A percentile compares a stretch with the other conserved stretches of the same genome.
Evolutionary conservation across 2,888 invertebrate species (phyloP).

Genomic region (Endomychus coccineus): DNA sequence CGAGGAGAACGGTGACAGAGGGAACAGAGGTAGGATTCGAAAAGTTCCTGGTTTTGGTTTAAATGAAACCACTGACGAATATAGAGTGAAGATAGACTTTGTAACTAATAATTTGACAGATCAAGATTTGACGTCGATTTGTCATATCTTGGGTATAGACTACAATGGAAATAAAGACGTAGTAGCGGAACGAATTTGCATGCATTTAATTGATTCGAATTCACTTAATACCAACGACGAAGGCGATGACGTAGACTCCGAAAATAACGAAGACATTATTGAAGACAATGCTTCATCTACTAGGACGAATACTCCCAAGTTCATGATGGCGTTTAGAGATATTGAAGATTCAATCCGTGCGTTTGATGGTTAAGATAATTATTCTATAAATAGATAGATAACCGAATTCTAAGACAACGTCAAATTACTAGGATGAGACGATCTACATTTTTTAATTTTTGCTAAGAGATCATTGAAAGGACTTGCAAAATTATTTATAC

Average conservation of each 20-base stretch:
- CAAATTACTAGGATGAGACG: constrained; percentile 18
- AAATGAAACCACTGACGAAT: constrained; percentile 9
- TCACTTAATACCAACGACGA: not conserved
- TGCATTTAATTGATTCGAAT: constrained; percentile 3
- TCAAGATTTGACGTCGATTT: constrained; percentile 10
- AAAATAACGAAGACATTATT: not conserved
- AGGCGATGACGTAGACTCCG: constrained; percentile 5
- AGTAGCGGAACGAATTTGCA: constrained; percentile 5
- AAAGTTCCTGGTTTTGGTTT: constrained; percentile 8
- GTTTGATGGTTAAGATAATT: constrained; percentile 16
- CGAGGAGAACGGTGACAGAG: constrained; percentile 3
- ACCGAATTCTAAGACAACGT: constrained; percentile 19
- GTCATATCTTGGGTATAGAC: constrained; percentile 2
- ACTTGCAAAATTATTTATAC: constrained; percentile 19
- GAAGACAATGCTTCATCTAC: not conserved
- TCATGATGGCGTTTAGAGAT: constrained; percentile 17
- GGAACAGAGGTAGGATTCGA: constrained; percentile 1
- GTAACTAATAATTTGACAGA: constrained; percentile 1
- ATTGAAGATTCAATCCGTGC: constrained; percentile 18
- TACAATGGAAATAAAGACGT: not conserved
- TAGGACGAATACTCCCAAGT: constrained; percentile 4
- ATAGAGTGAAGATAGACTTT: constrained; percentile 6
- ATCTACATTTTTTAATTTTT: constrained; percentile 22
- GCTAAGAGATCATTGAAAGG: constrained; percentile 21
- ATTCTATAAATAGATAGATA: constrained; percentile 18